These are phyloP conservation scores for Tetragonula carbonaria DNA, from an alignment of 2,888 invertebrate genomes.

Conservation along the genomic window DNA sequence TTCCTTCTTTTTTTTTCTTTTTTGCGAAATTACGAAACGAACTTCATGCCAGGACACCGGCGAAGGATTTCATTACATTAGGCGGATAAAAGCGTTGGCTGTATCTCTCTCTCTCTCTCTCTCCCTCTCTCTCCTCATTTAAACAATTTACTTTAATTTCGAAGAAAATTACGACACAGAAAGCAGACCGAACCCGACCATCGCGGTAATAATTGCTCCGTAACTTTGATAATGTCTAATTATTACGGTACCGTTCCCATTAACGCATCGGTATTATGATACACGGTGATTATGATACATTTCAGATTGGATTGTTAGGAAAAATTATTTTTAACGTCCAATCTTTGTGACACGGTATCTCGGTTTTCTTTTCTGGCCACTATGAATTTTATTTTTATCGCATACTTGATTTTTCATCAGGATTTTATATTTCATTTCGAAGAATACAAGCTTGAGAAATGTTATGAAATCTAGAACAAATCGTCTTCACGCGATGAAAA, in stretches of 20 bases:
- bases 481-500: no score
- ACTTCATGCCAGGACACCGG: slow-evolving; percentile 38
- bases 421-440: no score
- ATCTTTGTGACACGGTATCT: background rate
- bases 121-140: slow-evolving; percentile 26
- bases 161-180: slow-evolving; percentile 34
- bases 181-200: slow-evolving; percentile 5
- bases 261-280: background rate
- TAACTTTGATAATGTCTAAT: slow-evolving; percentile 31
- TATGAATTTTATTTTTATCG: no score
- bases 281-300: no score
- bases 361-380: no score
- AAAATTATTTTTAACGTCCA: background rate
- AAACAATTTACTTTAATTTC: slow-evolving; percentile 57
- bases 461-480: no score
- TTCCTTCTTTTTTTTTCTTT: background rate
- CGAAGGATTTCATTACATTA: slow-evolving; percentile 58
- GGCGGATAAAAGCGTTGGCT: slow-evolving; percentile 38
- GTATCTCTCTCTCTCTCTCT: slow-evolving; percentile 8
- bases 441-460: no score
- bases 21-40: slow-evolving; percentile 42
- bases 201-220: slow-evolving; percentile 28
- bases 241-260: slow-evolving; percentile 21
- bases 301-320: background rate
- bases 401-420: no score